phyloP scores from a whole-genome alignment of 2,888 invertebrate species.

The Caenorhabditis sulstoni region DNA sequence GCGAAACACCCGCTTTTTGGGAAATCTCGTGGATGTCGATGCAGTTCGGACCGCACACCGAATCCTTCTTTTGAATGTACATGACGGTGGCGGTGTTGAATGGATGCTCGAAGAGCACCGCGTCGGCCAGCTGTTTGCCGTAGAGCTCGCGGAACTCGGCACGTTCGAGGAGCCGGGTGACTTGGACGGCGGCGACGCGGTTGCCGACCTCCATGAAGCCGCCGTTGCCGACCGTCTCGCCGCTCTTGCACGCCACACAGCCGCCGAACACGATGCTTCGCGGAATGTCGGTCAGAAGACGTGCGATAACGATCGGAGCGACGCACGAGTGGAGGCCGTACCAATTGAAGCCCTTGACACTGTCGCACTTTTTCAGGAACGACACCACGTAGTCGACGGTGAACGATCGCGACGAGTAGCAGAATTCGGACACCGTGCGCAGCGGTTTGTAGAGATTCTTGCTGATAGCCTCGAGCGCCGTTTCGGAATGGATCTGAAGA shows the following conservation, averaged over 20 bases:
- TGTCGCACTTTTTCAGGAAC: conserved; percentile 44
- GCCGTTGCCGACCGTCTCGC: conserved; percentile 46
- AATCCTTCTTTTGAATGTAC: conserved; percentile 60
- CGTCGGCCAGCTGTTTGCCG: conserved; percentile 38
- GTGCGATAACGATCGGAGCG: conserved; percentile 57
- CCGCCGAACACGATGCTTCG: conserved; percentile 52
- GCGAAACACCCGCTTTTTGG: conserved; percentile 47
- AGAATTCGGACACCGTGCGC: conserved; percentile 39
- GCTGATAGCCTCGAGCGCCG: conserved; percentile 16
- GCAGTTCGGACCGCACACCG: conserved; percentile 56
- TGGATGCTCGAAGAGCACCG: conserved; percentile 47
- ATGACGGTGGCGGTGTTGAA: conserved; percentile 40
- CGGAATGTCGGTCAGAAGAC: conserved; percentile 35
- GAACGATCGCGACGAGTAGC: conserved; percentile 51
- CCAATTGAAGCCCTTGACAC: conserved; percentile 52
- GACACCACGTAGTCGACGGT: conserved; percentile 44
- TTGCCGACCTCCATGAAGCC: conserved; percentile 59
- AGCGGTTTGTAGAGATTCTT: conserved; percentile 39
- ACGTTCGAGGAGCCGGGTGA: conserved; percentile 43
- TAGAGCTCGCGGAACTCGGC: conserved; percentile 41
- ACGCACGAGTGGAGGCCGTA: conserved; percentile 58
- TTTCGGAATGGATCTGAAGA: conserved; percentile 54
- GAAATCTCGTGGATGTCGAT: conserved; percentile 57
- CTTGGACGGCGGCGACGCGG: conserved; percentile 40
- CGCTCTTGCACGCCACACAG: conserved; percentile 53